These are phyloP conservation scores for Eptesicus fuscus DNA, from an alignment of 2,113 vertebrate species.

Conservation along the genomic window DNA sequence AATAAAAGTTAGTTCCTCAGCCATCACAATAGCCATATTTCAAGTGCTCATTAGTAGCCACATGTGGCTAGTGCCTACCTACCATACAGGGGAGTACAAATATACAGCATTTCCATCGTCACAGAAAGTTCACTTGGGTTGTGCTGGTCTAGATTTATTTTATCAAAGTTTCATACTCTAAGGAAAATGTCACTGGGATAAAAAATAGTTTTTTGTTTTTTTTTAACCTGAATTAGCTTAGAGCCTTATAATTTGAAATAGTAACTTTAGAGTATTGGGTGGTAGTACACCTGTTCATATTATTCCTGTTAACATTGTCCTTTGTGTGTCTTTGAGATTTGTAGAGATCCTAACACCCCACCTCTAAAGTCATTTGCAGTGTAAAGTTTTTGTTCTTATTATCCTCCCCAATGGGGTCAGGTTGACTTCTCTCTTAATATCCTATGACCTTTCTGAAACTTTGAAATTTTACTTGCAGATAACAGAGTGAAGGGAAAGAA, in stretches of 20 bases:
- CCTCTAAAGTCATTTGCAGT: not conserved
- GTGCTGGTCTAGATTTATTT: not conserved
- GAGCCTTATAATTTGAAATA: not conserved
- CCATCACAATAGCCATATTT: not conserved
- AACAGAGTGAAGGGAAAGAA: not conserved
- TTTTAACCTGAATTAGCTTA: not conserved
- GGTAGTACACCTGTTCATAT: not conserved
- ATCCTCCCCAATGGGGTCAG: not conserved
- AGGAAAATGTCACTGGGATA: not conserved
- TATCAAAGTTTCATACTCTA: not conserved
- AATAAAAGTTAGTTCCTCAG: not conserved
- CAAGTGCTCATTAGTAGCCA: not conserved
- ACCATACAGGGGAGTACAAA: not conserved
- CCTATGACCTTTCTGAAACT: not conserved
- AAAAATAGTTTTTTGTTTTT: not conserved
- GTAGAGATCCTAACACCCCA: not conserved
- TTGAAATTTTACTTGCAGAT: not conserved
- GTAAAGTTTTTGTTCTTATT: not conserved
- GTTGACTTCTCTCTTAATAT: not conserved
- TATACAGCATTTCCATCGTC: not conserved
- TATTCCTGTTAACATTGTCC: not conserved
- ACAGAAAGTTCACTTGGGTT: not conserved
- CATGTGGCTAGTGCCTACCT: not conserved
- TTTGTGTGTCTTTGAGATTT: not conserved
- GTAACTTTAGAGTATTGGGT: not conserved